Base-by-base conservation (phyloP, 2,888 invertebrate species). In the Caenorhabditis sulstoni region DNA sequence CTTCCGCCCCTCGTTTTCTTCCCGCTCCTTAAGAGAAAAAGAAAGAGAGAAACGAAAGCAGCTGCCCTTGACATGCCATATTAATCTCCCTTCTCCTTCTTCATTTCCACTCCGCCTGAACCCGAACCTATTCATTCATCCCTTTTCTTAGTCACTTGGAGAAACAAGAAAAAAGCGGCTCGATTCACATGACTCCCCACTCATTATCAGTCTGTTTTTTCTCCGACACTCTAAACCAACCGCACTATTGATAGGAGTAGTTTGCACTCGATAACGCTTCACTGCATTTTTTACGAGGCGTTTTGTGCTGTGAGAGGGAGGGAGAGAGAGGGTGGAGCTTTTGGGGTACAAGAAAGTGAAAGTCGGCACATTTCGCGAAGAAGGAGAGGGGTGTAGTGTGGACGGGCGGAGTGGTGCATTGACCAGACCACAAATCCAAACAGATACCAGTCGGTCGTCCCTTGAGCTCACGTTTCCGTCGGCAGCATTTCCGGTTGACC, bases 21-120 rank as follows among this genome's bases (percentile, higher is more conserved):
- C 45, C 49, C 29, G 29, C 29, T 53, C 16, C 53, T 53, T 35
- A 29, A 29, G 29, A 29, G 7, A 29, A 29, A 29, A 29, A 7
- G 29, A 29, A 29, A 29, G 37, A n/a, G n/a, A 5, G 41, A 11
- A 41, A 41, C 3, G 41, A 57, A 57, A 57, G 57, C 57, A 57
- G 57, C 57, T 57, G 57, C 22, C 57, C 57, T 57, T 57, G 57
- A 57, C 57, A 57, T 41, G 57, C 57, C 57, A 57, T 57, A 57
- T 41, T 57, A 57, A 57, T 57, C 53, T 53, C 16, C 5, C 12
- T 44, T 44, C 47, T 47, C 18, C 52, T 20, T 12, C 37, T 14
- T 1, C 23, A 9, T 49, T 22, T 2, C 44, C 44, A 44, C 47
- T n/a, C 47, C 47, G 9, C 23, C n/a, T 8, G 23, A 35, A 61